Evolutionary conservation across 2,113 vertebrate genomes (phyloP), one percentile per base, ranked within the genome.

Genomic region (Bubo blakistoni): DNA sequence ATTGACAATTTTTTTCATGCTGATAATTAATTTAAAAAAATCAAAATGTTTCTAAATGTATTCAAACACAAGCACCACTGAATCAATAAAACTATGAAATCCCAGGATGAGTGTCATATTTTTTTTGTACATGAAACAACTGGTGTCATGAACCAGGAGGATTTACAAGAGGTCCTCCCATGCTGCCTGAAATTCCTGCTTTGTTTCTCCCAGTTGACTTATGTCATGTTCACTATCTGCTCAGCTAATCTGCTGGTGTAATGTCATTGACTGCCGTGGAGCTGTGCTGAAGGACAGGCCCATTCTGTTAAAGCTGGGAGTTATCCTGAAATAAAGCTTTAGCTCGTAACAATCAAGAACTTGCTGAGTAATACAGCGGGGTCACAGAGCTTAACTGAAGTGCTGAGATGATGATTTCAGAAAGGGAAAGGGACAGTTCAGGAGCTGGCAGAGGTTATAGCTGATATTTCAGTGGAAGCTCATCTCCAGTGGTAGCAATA

Each of bases 81-180:
- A 66, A 30, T 30, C 32, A 65, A 38, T 10, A 38, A 36, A 66
- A 7, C 21, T 17, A 10, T 2, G 65, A 29, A 57, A 72, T 36
- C 17, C 16, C 29, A 25, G n/a, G 13, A 19, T 30, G 16, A 0
- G 2, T 11, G 11, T 49, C 34, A 8, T 40, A 3, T 4, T 18
- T 24, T 47, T 47, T 79, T 55, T 26, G 8, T 13, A 10, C 21
- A 17, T 8, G 3, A 59, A 90, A 49, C 16, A 51, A 52, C 29
- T 13, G 34, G 29, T 80, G 76, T 47, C 15, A 4, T 2, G 21
- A 76, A 36, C 3, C 19, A 13, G 26, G 29, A n/a, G 59, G 71
- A 57, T 79, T 88, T 67, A 21, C 65, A 29, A 29, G 66, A 88
- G n/a, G 6, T 11, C 22, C 18, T 57, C 34, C 57, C 0, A 1